Evolutionary conservation across 2,888 invertebrate genomes (phyloP), one percentile per base, ranked within the genome.

Genomic region (Sinotaia quadrata): DNA sequence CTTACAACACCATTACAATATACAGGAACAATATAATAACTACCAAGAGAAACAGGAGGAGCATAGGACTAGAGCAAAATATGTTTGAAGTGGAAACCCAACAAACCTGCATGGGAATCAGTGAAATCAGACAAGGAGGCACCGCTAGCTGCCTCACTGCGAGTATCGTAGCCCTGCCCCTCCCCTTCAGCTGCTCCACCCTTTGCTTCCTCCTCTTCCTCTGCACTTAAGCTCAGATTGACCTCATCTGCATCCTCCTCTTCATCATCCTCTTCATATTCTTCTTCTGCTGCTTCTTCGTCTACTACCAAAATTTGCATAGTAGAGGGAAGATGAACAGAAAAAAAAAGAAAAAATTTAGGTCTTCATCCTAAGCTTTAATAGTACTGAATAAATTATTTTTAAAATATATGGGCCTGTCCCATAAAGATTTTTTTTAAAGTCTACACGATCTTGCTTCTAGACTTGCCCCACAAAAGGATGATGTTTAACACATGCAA

Each of bases 51-150:
- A n/a, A n/a, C n/a, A n/a, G n/a, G n/a, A n/a, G n/a, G n/a, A n/a
- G n/a, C n/a, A n/a, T n/a, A n/a, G n/a, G n/a, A n/a, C n/a, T n/a
- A n/a, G n/a, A n/a, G n/a, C n/a, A n/a, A n/a, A n/a, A n/a, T n/a
- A n/a, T n/a, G n/a, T n/a, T n/a, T n/a, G n/a, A n/a, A 47, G 7
- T 8, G 47, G 24, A 49, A 58, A 33, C 15, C 33, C 51, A 15
- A 65, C 56, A 33, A 29, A 63, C 63, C 63, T 63, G 63, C 63
- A 54, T 63, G 52, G 41, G 63, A 63, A 36, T 41, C 63, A 18
- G 36, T 52, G 21, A 63, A 63, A 37, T 63, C 63, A n/a, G 63
- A 63, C 41, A 63, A 37, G 41, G 52, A 47, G 18, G 47, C 47
- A 7, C n/a, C 52, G 37, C 63, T 63, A 54, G 51, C 63, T 4